phyloP scores from a whole-genome alignment of 2,113 vertebrate genomes.

The Plestiodon gilberti region DNA sequence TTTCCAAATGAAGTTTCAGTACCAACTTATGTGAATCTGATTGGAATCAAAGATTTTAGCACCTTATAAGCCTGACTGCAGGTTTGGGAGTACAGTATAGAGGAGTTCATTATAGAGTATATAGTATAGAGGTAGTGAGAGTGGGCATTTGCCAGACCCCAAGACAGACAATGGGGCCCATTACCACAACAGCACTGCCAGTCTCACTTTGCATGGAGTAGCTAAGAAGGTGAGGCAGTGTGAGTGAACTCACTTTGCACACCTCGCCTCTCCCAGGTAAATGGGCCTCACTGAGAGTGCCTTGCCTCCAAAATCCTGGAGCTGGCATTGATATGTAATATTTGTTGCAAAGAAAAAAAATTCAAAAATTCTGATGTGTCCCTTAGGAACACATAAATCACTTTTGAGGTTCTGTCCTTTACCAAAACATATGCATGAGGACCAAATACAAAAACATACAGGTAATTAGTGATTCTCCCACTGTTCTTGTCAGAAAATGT shows the following conservation, averaged over 20 bases:
- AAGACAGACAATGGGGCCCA: background rate
- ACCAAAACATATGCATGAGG: background rate
- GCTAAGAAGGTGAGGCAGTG: background rate
- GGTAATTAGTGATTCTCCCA: slow-evolving; percentile 20
- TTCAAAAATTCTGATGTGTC: background rate
- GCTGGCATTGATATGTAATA: background rate
- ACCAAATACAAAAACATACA: slow-evolving; percentile 16
- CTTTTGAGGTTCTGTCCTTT: background rate
- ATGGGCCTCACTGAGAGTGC: no score
- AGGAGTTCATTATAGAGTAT: background rate
- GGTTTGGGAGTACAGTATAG: background rate
- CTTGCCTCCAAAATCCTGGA: background rate
- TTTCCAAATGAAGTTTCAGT: slow-evolving; percentile 17
- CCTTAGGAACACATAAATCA: background rate
- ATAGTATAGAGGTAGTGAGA: background rate
- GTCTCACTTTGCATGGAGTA: background rate
- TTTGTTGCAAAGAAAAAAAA: background rate
- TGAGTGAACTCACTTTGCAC: background rate
- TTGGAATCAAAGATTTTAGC: slow-evolving; percentile 6
- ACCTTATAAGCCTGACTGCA: slow-evolving; percentile 30
- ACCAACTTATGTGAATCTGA: slow-evolving; percentile 15
- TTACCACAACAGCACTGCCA: background rate
- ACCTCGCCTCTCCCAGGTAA: background rate
- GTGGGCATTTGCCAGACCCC: background rate
- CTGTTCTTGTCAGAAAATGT: slow-evolving; percentile 28